Evolutionary conservation across 2,888 invertebrate species (phyloP), one percentile per base, ranked within the genome.

Genomic region (Cyclophora albipunctata): DNA sequence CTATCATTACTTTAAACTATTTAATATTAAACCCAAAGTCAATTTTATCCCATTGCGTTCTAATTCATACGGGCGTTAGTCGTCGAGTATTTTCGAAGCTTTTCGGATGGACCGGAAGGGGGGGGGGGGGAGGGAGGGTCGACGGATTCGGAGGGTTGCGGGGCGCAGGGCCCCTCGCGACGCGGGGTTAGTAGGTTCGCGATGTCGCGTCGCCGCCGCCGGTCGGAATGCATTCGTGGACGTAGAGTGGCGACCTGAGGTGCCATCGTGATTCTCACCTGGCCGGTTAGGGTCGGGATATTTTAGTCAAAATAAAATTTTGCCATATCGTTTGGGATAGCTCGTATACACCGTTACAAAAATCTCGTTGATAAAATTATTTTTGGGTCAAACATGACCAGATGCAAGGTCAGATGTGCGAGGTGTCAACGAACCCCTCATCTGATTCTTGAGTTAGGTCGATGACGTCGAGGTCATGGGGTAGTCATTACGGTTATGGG

Each of bases 161-260:
- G 85, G 85, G 83, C 75, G 84, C 82, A 80, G 80, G 77, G 80
- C 84, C 84, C 84, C 84, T 82, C 81, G 81, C 81, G 68, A 78
- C 78, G 85, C 85, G 84, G 87, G 85, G 87, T 85, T 86, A 87
- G 86, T 86, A 84, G 86, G 86, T 85, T 84, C 87, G 86, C 85
- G 81, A 84, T 83, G 85, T 85, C 86, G 86, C 83, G 81, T 81
- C 84, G 85, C 5, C 37, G 20, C 76, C 75, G 82, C 78, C 84
- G 85, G 86, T 81, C 83, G 84, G 86, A 84, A 87, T 87, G 87
- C 87, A 87, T 87, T 87, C 86, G 85, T 85, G 86, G 80, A 84
- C 84, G 84, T 84, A 80, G 83, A 85, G 84, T 81, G 81, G 85
- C 78, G 82, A 85, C 84, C 85, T 85, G 73, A 85, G 86, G 86